Conservation (phyloP, 2,888 invertebrate genomes). For the Macropis europaea region DNA sequence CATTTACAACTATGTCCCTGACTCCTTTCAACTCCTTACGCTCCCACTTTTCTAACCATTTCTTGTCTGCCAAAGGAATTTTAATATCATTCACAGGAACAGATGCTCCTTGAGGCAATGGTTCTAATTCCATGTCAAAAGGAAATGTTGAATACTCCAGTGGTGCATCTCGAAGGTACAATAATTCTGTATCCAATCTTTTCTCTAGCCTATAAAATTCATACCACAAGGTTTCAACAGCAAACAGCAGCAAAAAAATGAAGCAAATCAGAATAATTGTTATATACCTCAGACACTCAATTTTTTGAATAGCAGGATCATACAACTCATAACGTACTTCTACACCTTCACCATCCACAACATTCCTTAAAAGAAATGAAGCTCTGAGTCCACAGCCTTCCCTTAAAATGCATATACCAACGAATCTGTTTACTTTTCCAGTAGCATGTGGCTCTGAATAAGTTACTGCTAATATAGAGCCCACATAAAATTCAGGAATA, state of each 20-base stretch:
- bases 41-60: conserved; percentile 95
- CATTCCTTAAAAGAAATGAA: conserved; percentile 93
- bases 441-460: conserved; percentile 92
- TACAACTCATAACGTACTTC: conserved; percentile 92
- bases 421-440: conserved; percentile 91
- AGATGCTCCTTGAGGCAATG: conserved; percentile 87
- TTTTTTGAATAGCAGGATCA: conserved; percentile 93
- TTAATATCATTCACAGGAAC: conserved; percentile 90
- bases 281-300: conserved; percentile 88
- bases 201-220: conserved; percentile 87
- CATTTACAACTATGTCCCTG: conserved; percentile 82
- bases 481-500: conserved; percentile 99
- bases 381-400: conserved; percentile 91
- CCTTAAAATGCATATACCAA: conserved; percentile 96
- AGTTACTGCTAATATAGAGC: conserved; percentile 93
- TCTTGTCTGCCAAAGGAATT: conserved; percentile 86
- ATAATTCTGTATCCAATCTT: conserved; percentile 92
- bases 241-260: too few species aligned
- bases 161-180: conserved; percentile 94
- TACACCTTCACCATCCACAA: conserved; percentile 92
- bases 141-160: conserved; percentile 96
- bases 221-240: background rate
- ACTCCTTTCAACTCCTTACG: conserved; percentile 88
- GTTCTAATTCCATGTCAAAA: conserved; percentile 93
- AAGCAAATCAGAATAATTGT: background rate